phyloP scores from a whole-genome alignment of 2,113 vertebrate species.

The Podarcis cretensis region DNA sequence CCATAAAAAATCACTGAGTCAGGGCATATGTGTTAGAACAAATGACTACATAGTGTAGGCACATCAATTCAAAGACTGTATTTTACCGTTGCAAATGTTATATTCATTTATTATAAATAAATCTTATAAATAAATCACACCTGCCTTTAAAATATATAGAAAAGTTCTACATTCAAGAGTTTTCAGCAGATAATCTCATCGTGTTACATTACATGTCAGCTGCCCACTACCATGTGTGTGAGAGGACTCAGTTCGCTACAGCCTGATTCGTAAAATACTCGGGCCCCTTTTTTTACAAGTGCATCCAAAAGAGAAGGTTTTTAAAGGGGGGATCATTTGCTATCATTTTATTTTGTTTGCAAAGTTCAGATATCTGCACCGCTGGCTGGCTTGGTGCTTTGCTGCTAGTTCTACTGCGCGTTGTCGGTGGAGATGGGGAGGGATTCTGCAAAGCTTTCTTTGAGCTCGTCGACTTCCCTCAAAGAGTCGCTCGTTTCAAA shows the following conservation, averaged over 20 bases:
- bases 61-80: slow-evolving; percentile 3
- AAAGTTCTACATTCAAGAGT: slow-evolving; percentile 21
- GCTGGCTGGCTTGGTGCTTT: slow-evolving; percentile 5
- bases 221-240: background rate
- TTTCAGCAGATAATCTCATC: slow-evolving; percentile 9
- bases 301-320: slow-evolving; percentile 22
- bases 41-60: background rate
- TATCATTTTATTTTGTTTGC: slow-evolving; percentile 26
- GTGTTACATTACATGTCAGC: slow-evolving; percentile 5
- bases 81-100: background rate
- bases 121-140: slow-evolving; percentile 32
- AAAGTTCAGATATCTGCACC: slow-evolving; percentile 28
- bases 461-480: slow-evolving; percentile 45
- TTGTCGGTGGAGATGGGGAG: slow-evolving; percentile 21
- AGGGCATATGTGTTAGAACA: background rate
- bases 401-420: background rate
- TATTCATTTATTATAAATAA: slow-evolving; percentile 51
- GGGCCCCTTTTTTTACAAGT: slow-evolving; percentile 6
- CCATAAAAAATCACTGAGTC: background rate
- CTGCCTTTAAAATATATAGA: slow-evolving; percentile 37
- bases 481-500: slow-evolving; percentile 34
- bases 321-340: background rate
- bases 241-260: background rate
- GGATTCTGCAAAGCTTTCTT: slow-evolving; percentile 19
- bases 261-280: background rate